These are phyloP conservation scores for Mythimna albipuncta DNA, from an alignment of 2,888 invertebrate genomes.

Conservation along the genomic window DNA sequence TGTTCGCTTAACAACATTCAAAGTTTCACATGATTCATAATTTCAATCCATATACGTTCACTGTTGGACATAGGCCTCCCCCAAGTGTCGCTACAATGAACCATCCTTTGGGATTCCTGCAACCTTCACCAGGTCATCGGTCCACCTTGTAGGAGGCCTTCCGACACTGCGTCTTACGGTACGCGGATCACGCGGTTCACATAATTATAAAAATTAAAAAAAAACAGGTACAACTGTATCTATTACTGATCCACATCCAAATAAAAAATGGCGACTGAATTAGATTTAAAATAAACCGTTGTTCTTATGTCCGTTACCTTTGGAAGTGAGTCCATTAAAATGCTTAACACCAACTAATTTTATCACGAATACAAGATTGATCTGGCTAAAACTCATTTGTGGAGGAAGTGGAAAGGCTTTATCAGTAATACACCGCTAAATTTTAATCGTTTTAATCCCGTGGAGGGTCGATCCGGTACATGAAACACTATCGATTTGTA, in stretches of 20 bases:
- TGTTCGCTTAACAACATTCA: neutral
- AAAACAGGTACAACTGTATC: conserved; percentile 23
- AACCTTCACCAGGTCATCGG: too few relatives aligned
- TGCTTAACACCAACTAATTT: conserved; percentile 20
- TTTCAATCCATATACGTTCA: too few relatives aligned
- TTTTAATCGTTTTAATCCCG: too few relatives aligned
- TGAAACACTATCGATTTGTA: too few relatives aligned
- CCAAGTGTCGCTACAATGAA: too few relatives aligned
- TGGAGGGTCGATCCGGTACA: too few relatives aligned
- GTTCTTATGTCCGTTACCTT: conserved; percentile 34
- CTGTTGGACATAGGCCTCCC: too few relatives aligned
- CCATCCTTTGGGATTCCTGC: too few relatives aligned
- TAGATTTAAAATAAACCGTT: conserved; percentile 28
- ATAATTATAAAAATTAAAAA: conserved; percentile 2
- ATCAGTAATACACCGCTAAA: too few relatives aligned
- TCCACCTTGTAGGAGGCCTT: too few relatives aligned
- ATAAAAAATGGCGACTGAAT: conserved; percentile 39
- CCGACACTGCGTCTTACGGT: too few relatives aligned
- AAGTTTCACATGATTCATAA: neutral
- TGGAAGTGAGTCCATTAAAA: conserved; percentile 27
- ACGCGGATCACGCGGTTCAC: too few relatives aligned
- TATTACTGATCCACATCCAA: conserved; percentile 17
- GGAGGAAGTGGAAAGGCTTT: conserved; percentile 23
- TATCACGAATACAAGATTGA: conserved; percentile 21
- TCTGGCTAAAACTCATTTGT: conserved; percentile 7